phyloP scores from a whole-genome alignment of 2,113 vertebrate species.

The Cyprinodon tularosa region DNA sequence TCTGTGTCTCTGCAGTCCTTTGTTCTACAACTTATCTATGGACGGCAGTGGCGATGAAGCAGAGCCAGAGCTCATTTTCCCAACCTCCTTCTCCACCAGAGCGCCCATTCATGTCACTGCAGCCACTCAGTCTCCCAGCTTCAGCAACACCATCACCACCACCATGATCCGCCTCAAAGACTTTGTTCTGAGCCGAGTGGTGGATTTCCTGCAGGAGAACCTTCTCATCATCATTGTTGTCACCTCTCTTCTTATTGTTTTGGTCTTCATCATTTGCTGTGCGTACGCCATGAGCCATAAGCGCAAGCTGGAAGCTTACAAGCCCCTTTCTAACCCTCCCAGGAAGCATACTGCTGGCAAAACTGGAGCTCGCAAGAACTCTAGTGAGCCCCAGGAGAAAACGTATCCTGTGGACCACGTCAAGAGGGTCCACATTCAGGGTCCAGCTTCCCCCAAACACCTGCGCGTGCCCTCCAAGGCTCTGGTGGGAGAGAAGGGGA shows the following conservation, averaged over 20 bases:
- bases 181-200: constrained; percentile 83
- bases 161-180: constrained; percentile 84
- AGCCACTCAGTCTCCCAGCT: constrained; percentile 60
- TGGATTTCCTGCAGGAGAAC: constrained; percentile 90
- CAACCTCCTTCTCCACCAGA: constrained; percentile 61
- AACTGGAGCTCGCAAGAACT: constrained; percentile 72
- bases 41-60: constrained; percentile 79
- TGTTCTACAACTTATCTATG: constrained; percentile 74
- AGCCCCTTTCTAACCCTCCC: constrained; percentile 81
- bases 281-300: constrained; percentile 90
- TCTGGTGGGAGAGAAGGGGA: constrained; percentile 67
- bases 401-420: constrained; percentile 77
- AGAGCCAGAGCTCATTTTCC: constrained; percentile 80
- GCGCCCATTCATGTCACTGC: constrained; percentile 34
- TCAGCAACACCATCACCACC: constrained; percentile 76
- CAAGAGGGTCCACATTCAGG: constrained; percentile 85
- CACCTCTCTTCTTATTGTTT: constrained; percentile 87
- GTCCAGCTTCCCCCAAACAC: constrained; percentile 84
- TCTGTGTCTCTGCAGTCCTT: constrained; percentile 32
- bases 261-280: constrained; percentile 91
- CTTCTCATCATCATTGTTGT: constrained; percentile 90
- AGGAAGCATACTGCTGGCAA: constrained; percentile 84
- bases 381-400: constrained; percentile 82
- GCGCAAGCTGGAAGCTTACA: constrained; percentile 92
- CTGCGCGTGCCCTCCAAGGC: constrained; percentile 83